Percentiles rank a stretch among this genome's conserved stretches.
Evolutionary conservation across 2,888 invertebrate species (phyloP).

Genomic region (Polydrusus cervinus): DNA sequence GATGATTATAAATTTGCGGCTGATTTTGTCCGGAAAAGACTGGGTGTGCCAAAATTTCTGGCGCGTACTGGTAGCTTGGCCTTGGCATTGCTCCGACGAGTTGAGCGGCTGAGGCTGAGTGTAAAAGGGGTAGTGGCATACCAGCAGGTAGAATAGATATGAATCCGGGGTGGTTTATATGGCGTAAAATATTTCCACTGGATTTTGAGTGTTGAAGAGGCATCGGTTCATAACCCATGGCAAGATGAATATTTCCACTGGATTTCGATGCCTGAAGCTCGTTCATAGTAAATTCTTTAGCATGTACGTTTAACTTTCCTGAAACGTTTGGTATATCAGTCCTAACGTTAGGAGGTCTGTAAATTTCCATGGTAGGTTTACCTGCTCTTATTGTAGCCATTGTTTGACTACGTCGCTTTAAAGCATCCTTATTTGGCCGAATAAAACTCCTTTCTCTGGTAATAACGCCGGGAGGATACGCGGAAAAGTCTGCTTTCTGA

Average conservation of each 20-base stretch:
- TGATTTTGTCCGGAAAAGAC: slow-evolving; percentile 72
- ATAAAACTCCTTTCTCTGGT: slow-evolving; percentile 83
- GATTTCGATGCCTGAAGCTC: slow-evolving; percentile 71
- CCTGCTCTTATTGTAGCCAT: slow-evolving; percentile 77
- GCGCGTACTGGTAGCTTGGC: slow-evolving; percentile 74
- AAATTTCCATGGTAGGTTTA: slow-evolving; percentile 91
- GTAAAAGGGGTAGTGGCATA: slow-evolving; percentile 70
- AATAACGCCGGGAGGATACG: slow-evolving; percentile 66
- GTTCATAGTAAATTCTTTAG: slow-evolving; percentile 92
- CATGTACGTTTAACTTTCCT: slow-evolving; percentile 86
- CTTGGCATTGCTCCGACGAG: slow-evolving; percentile 76
- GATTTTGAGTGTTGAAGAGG: slow-evolving; percentile 72
- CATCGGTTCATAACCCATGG: slow-evolving; percentile 64
- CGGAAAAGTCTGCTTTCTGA: slow-evolving; percentile 73
- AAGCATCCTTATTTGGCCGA: slow-evolving; percentile 73
- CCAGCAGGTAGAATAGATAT: slow-evolving; percentile 63
- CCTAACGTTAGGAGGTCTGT: slow-evolving; percentile 83
- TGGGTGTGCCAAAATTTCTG: slow-evolving; percentile 63
- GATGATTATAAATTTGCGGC: slow-evolving; percentile 57
- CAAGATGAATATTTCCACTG: slow-evolving; percentile 66
- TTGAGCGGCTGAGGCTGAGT: slow-evolving; percentile 78
- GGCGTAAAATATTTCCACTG: slow-evolving; percentile 81
- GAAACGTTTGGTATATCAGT: slow-evolving; percentile 65
- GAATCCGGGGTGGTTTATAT: slow-evolving; percentile 65
- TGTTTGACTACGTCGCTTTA: slow-evolving; percentile 84